These are phyloP conservation scores for Vanessa tameamea DNA, from an alignment of 1,140 invertebrate species.

Conservation along the genomic window DNA sequence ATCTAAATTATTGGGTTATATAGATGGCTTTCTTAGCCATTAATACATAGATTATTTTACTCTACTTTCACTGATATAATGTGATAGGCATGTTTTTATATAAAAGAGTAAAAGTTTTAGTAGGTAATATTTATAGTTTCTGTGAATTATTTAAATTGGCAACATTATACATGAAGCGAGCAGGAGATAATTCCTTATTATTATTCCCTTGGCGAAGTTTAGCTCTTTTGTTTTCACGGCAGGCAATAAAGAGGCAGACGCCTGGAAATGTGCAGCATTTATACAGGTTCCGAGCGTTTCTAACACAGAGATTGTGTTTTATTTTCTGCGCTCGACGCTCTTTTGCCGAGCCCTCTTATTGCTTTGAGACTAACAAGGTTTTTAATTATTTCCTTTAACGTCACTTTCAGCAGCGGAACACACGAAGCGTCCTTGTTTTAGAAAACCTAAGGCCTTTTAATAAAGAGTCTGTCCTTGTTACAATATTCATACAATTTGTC, in stretches of 20 bases:
- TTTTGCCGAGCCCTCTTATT: constrained; percentile 72
- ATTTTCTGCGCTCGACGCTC: constrained; percentile 68
- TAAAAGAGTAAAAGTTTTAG: no score
- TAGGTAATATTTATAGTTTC: background rate
- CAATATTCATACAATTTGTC: constrained; percentile 12
- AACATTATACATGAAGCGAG: constrained; percentile 17
- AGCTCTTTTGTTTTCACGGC: constrained; percentile 70
- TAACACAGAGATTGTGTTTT: constrained; percentile 59
- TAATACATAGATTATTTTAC: no score
- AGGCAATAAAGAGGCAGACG: constrained; percentile 74
- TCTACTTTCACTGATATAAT: no score
- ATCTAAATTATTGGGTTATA: no score
- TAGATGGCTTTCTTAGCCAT: no score
- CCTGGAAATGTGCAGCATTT: constrained; percentile 74
- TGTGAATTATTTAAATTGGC: constrained; percentile 13
- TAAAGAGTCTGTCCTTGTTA: constrained; percentile 16
- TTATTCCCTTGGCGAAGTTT: constrained; percentile 67
- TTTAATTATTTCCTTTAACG: constrained; percentile 80
- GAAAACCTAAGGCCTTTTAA: constrained; percentile 33
- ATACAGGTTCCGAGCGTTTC: constrained; percentile 64
- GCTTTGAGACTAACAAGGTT: constrained; percentile 76
- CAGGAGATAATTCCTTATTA: constrained; percentile 68
- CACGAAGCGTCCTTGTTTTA: constrained; percentile 24
- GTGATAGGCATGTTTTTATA: no score
- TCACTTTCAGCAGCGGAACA: constrained; percentile 64